Percentiles rank a stretch among this genome's conserved stretches.
These are phyloP conservation scores for Podarcis lilfordi DNA, from an alignment of 2,797 vertebrate species.

Conservation along the genomic window DNA sequence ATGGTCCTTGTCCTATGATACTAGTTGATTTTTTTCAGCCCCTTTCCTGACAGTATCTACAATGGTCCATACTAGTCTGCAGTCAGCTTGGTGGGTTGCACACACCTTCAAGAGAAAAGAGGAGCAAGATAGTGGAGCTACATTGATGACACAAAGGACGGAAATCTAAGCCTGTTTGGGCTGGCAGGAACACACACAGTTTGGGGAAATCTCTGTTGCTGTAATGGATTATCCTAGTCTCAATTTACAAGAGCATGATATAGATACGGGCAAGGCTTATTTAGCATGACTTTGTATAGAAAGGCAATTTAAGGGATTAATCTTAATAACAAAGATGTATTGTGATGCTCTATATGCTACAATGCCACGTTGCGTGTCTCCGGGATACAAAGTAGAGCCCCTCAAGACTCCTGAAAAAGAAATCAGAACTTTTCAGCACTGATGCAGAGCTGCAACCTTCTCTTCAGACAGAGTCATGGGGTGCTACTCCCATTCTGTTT, in stretches of 20 bases:
- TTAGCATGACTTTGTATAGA: slow-evolving; percentile 62
- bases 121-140: too few relatives aligned
- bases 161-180: slow-evolving; percentile 37
- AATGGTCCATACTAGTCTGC: too few relatives aligned
- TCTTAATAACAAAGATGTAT: slow-evolving; percentile 53
- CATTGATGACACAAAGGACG: slow-evolving; percentile 45
- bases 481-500: slow-evolving; percentile 43
- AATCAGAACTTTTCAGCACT: slow-evolving; percentile 48
- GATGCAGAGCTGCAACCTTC: slow-evolving; percentile 48
- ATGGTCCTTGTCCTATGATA: too few relatives aligned
- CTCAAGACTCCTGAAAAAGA: slow-evolving; percentile 61
- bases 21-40: too few relatives aligned
- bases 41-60: too few relatives aligned
- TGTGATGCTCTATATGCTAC: slow-evolving; percentile 44
- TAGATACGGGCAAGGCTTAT: slow-evolving; percentile 53
- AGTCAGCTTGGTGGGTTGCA: too few relatives aligned
- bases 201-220: slow-evolving; percentile 52
- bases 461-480: slow-evolving; percentile 38
- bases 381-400: slow-evolving; percentile 47
- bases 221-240: slow-evolving; percentile 56
- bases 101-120: too few relatives aligned
- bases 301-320: slow-evolving; percentile 68
- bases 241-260: slow-evolving; percentile 52
- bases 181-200: not conserved
- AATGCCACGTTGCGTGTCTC: slow-evolving; percentile 47